Conservation (phyloP, 2,888 invertebrate species). For the Tetragonisca angustula region DNA sequence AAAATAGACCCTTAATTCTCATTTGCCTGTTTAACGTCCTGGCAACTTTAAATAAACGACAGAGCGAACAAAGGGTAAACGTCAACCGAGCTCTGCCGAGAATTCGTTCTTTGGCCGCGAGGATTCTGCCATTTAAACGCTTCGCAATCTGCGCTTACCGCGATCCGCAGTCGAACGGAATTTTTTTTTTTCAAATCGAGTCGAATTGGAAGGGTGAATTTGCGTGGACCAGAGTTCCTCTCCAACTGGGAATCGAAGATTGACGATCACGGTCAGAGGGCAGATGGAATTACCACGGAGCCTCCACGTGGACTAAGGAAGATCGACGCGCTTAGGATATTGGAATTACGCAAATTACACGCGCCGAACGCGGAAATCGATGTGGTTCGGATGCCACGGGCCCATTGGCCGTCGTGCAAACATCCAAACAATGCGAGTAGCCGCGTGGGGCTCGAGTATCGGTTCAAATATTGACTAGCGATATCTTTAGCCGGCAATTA, state of each 20-base stretch:
- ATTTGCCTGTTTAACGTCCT: background rate
- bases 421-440: constrained; percentile 42
- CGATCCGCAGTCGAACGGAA: background rate
- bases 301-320: constrained; percentile 6
- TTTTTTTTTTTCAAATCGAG: background rate
- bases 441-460: constrained; percentile 22
- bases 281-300: background rate
- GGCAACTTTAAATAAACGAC: background rate
- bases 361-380: constrained; percentile 20
- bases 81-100: background rate
- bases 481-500: constrained; percentile 5
- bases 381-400: constrained; percentile 22
- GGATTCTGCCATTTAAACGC: background rate
- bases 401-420: constrained; percentile 39
- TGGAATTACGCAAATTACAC: constrained; percentile 36
- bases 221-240: background rate
- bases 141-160: background rate
- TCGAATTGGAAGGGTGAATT: background rate
- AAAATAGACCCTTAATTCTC: background rate
- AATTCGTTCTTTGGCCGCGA: background rate
- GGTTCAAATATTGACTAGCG: constrained; percentile 19
- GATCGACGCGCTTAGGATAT: background rate
- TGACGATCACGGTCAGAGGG: background rate
- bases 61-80: background rate
- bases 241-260: background rate